phyloP scores from a whole-genome alignment of 2,888 invertebrate genomes.

The Listrodromus nycthemerus region DNA sequence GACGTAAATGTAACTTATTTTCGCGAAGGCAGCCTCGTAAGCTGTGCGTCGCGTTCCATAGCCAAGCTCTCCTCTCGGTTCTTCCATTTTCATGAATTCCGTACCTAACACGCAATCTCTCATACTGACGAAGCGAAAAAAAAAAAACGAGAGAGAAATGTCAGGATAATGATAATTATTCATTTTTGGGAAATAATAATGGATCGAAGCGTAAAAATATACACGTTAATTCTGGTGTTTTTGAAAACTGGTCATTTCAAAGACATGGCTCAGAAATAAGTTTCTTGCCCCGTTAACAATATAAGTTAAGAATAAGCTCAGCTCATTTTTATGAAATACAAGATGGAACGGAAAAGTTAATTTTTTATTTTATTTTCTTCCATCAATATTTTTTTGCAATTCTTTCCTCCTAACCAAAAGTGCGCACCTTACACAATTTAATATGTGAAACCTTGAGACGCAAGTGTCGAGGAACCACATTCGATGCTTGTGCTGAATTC shows the following conservation, averaged over 20 bases:
- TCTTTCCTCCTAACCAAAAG: not conserved
- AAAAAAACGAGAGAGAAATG: slow-evolving; percentile 1
- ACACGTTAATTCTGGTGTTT: not conserved
- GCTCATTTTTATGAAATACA: not conserved
- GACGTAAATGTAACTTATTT: slow-evolving; percentile 75
- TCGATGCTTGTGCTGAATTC: not conserved
- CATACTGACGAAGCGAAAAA: slow-evolving; percentile 2
- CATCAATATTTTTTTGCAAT: no score
- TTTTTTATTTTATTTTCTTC: no score
- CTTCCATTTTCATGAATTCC: slow-evolving; percentile 51
- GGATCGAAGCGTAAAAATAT: not conserved
- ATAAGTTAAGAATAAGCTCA: not conserved
- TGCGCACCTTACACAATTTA: not conserved
- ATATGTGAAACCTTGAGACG: not conserved
- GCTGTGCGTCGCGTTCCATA: slow-evolving; percentile 57
- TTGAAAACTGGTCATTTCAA: not conserved
- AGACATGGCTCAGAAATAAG: not conserved
- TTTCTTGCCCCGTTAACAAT: not conserved
- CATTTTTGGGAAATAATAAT: not conserved
- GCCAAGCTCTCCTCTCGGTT: slow-evolving; percentile 22
- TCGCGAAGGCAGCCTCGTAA: slow-evolving; percentile 65
- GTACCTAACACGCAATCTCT: slow-evolving; percentile 14
- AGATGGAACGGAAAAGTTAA: no score
- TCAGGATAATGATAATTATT: slow-evolving; percentile 7
- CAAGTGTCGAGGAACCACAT: not conserved